phyloP scores from a whole-genome alignment of 1,140 invertebrate species.

The Cotesia typhae region DNA sequence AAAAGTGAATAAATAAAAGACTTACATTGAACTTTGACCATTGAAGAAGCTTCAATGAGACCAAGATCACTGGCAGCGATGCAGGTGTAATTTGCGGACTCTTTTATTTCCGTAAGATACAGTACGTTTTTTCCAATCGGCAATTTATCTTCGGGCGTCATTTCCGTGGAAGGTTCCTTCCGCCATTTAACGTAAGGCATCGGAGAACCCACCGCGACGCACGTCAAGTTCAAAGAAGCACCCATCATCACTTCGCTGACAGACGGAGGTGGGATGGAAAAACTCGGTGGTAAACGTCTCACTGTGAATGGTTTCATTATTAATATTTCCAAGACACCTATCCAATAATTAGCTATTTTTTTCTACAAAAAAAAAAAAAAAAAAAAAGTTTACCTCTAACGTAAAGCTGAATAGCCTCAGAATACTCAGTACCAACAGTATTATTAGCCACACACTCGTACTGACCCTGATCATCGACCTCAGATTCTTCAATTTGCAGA shows the following conservation, averaged over 20 bases:
- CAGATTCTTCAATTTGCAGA: constrained; percentile 89
- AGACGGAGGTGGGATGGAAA: constrained; percentile 87
- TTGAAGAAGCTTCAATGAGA: constrained; percentile 84
- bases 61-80: constrained; percentile 94
- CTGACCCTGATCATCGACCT: constrained; percentile 89
- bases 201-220: constrained; percentile 95
- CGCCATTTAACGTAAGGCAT: constrained; percentile 98
- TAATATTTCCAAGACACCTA: neutral
- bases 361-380: neutral
- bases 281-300: constrained; percentile 90
- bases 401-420: constrained; percentile 88
- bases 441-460: constrained; percentile 96
- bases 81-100: constrained; percentile 96
- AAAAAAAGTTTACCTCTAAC: constrained; percentile 82
- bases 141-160: constrained; percentile 86
- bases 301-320: constrained; percentile 70
- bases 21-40: constrained; percentile 96
- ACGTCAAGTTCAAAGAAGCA: constrained; percentile 89
- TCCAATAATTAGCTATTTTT: too few species aligned
- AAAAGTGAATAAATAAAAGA: constrained; percentile 43
- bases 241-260: constrained; percentile 90
- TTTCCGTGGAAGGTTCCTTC: constrained; percentile 79
- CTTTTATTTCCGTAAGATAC: constrained; percentile 83
- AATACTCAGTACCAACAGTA: constrained; percentile 90
- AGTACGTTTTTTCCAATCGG: constrained; percentile 88